Base-by-base conservation (phyloP, 2,888 invertebrate species). In the Cheilosia scutellata region DNA sequence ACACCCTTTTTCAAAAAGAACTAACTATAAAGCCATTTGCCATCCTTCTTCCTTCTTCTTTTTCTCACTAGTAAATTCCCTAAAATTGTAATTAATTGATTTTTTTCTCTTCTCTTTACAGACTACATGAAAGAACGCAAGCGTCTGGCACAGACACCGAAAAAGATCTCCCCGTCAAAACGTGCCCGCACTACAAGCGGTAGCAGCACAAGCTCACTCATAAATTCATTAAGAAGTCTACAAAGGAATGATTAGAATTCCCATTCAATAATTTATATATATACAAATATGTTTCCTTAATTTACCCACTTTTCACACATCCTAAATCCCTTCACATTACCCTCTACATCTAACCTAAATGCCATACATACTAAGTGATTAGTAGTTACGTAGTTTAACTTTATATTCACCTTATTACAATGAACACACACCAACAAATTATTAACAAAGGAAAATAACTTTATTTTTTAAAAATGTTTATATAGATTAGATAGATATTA, bases 81-180 rank as follows among this genome's bases (percentile, higher is more conserved):
- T 27, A 11, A 55, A 72, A 49, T 31, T 37, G 44, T 70, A 62
- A 83, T 60, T 71, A 75, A 75, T 55, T n/a, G 51, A 40, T 84
- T 57, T 31, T 49, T 70, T 27, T 84, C 55, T 72, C 27, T 60
- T 82, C 71, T 51, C 70, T 76, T 91, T 91, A 40, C 89, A 92
- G 92, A 92, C 88, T 92, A 92, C 88, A 92, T 92, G 91, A 92
- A 92, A 88, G 92, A 92, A 88, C 92, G 92, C 87, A 92, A 92
- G 88, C 92, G 92, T 42, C 90, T 92, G 58, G 88, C 91, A 49
- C 91, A 92, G 88, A 90, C 92, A 76, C 91, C 92, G 62, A 92
- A 92, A 87, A 92, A 92, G 89, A 88, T 91, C 80, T 90, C 91
- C 74, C 92, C 92, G 83, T 89, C 90, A 71, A 92, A 92, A 89